phyloP scores from a whole-genome alignment of 2,888 invertebrate genomes.

The Agrochola circellaris region DNA sequence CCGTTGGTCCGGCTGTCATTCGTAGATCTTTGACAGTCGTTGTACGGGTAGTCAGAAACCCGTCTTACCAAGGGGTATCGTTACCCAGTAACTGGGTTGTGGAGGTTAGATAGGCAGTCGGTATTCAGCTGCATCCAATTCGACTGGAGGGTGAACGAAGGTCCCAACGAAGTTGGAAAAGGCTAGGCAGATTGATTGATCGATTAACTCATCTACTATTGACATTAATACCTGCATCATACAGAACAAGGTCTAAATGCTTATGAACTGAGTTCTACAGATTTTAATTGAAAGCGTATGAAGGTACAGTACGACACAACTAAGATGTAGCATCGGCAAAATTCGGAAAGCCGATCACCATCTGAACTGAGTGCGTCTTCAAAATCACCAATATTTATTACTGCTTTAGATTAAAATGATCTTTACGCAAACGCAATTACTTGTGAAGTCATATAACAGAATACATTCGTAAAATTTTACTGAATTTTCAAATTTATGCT shows the following conservation, averaged over 20 bases:
- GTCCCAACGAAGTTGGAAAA: not conserved
- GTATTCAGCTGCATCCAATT: not conserved
- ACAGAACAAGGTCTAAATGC: not conserved
- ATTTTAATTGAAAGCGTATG: conserved; percentile 19
- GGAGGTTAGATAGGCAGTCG: not conserved
- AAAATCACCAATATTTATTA: too few relatives aligned
- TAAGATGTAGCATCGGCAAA: too few relatives aligned
- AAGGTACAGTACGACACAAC: not conserved
- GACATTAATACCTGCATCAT: not conserved
- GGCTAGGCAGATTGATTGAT: not conserved
- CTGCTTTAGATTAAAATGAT: too few relatives aligned
- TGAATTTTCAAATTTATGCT: too few relatives aligned
- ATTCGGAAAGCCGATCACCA: too few relatives aligned
- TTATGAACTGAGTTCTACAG: not conserved
- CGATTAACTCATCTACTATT: not conserved
- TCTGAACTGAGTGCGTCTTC: too few relatives aligned
- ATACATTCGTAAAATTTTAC: too few relatives aligned
- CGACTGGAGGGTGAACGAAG: too few relatives aligned
- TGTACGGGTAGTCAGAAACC: not conserved
- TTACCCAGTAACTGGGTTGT: not conserved
- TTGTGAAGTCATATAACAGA: too few relatives aligned
- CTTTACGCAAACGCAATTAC: too few relatives aligned
- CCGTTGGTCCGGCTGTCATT: not conserved
- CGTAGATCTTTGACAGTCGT: not conserved
- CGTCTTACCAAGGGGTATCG: too few relatives aligned